phyloP scores from a whole-genome alignment of 2,113 vertebrate species.

The Planiliza haematocheilus region DNA sequence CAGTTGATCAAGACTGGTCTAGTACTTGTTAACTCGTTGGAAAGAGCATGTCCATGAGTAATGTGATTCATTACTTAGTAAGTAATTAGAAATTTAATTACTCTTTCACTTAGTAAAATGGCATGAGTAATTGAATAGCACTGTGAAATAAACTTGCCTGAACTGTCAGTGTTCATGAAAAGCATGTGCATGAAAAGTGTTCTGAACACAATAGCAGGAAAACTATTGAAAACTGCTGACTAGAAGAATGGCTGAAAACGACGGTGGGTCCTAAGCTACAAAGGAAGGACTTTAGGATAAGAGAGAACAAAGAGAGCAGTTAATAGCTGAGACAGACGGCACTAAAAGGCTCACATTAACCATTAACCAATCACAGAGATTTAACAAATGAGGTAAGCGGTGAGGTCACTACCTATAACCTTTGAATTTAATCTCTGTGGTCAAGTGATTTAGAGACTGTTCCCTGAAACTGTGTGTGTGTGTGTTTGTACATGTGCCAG shows the following conservation, averaged over 20 bases:
- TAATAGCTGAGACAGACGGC: slow-evolving; percentile 37
- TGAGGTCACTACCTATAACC: slow-evolving; percentile 67
- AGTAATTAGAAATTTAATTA: background rate
- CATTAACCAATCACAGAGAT: slow-evolving; percentile 53
- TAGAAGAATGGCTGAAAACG: slow-evolving; percentile 9
- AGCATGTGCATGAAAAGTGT: no score
- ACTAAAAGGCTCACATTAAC: slow-evolving; percentile 44
- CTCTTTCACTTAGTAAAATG: no score
- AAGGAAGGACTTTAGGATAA: slow-evolving; percentile 10
- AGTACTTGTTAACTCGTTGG: no score
- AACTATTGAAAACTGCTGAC: slow-evolving; percentile 40
- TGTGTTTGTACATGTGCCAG: slow-evolving; percentile 7
- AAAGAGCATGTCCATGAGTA: background rate
- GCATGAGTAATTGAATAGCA: no score
- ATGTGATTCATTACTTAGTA: background rate
- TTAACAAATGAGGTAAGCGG: slow-evolving; percentile 29
- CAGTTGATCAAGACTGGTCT: no score
- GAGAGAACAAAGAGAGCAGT: slow-evolving; percentile 34
- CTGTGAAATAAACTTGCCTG: background rate
- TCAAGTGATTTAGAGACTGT: slow-evolving; percentile 44
- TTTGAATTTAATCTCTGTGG: slow-evolving; percentile 36
- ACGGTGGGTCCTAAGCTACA: slow-evolving; percentile 11
- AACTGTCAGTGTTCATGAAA: background rate
- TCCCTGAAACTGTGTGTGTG: background rate
- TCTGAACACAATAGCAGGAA: background rate